Conservation (phyloP, 2,113 vertebrate species). For the Pelusios castaneus region DNA sequence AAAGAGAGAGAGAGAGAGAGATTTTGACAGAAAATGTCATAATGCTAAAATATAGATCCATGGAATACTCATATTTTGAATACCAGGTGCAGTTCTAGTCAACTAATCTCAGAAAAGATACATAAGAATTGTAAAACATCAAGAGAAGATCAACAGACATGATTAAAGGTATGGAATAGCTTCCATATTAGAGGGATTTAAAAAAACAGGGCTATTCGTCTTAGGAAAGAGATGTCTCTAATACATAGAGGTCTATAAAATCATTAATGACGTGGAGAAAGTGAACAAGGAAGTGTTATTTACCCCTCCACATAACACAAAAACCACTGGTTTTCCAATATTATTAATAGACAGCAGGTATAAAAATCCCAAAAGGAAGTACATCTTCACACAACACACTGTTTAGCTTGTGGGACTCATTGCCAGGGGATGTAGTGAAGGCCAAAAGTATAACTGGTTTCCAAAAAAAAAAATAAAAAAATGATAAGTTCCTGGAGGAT, state of each 20-base stretch:
- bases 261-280: no score
- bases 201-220: not conserved
- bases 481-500: not conserved
- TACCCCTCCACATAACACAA: not conserved
- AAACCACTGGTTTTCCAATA: not conserved
- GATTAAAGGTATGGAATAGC: not conserved
- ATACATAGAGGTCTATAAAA: not conserved
- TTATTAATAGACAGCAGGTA: not conserved
- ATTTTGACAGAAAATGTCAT: not conserved
- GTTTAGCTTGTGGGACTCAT: not conserved
- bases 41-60: not conserved
- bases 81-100: not conserved
- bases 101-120: not conserved
- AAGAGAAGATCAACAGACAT: not conserved
- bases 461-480: not conserved
- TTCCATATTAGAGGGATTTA: not conserved
- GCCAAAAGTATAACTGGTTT: not conserved
- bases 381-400: not conserved
- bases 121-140: not conserved
- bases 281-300: not conserved
- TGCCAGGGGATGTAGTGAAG: not conserved
- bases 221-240: not conserved
- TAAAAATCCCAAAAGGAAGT: not conserved
- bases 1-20: not conserved
- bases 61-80: not conserved